Conservation (phyloP, 1,140 invertebrate species). For the Proales similis region DNA sequence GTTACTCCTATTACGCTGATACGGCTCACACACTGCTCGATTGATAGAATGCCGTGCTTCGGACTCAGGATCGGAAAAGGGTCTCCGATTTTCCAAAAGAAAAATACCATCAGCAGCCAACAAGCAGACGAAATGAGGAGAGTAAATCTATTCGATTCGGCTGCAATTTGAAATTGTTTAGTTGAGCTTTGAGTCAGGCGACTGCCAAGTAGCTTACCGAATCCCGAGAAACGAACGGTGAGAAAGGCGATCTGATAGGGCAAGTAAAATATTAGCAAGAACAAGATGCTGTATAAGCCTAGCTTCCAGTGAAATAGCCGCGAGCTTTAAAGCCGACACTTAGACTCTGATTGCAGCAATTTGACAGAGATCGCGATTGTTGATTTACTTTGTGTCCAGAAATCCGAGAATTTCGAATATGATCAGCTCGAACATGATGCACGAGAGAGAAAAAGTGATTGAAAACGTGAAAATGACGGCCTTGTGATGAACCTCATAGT, state of each 20-base stretch:
- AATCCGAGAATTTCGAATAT: conserved; percentile 98
- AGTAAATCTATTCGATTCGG: conserved; percentile 56
- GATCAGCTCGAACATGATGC: conserved; percentile 98
- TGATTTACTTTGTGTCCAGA: conserved; percentile 66
- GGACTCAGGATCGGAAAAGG: conserved; percentile 93
- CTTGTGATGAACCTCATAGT: conserved; percentile 78
- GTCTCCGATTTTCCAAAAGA: conserved; percentile 98
- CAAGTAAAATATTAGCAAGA: conserved; percentile 88
- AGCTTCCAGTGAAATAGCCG: conserved; percentile 92
- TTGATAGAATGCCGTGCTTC: conserved; percentile 80
- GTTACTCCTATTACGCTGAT: conserved; percentile 97
- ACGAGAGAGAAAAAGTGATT: conserved; percentile 88
- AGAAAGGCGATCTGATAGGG: conserved; percentile 96
- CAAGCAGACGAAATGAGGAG: conserved; percentile 70
- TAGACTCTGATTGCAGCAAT: neutral
- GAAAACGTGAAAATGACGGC: conserved; percentile 93
- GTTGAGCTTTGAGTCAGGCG: neutral
- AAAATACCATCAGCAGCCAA: conserved; percentile 85
- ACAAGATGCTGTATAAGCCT: conserved; percentile 78
- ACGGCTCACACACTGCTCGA: conserved; percentile 90
- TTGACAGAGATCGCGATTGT: conserved; percentile 1
- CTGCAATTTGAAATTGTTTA: conserved; percentile 55
- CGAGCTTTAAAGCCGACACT: conserved; percentile 62
- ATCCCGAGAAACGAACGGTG: neutral
- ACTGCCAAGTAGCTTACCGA: neutral